Conservation (phyloP, 2,797 vertebrate genomes). For the Clarias fuscus region DNA sequence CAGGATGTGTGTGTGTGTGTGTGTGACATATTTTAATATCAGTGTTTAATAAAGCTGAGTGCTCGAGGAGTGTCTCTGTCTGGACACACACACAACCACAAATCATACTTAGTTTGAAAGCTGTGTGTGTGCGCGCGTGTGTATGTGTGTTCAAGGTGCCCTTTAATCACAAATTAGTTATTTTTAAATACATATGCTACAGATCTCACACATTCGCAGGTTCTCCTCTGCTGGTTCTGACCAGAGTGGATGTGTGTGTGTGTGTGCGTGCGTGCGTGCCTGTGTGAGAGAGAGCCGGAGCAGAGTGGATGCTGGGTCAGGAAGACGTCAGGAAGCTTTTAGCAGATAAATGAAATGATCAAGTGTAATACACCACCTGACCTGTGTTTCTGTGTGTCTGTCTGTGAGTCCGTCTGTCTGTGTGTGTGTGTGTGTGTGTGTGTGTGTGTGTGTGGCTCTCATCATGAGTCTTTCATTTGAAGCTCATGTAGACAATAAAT, state of each 20-base stretch:
- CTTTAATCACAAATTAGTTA: conserved; percentile 27
- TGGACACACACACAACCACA: conserved; percentile 41
- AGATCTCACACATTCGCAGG: neutral
- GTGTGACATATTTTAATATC: conserved; percentile 28
- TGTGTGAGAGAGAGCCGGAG: too few relatives aligned
- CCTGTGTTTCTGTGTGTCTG: too few relatives aligned
- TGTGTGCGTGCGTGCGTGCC: neutral
- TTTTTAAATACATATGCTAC: neutral
- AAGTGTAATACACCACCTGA: neutral
- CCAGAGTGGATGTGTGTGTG: too few relatives aligned
- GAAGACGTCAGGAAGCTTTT: neutral
- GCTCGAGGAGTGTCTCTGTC: conserved; percentile 68
- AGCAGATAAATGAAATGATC: neutral
- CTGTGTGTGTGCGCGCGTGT: neutral
- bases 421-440: neutral
- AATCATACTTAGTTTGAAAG: conserved; percentile 5
- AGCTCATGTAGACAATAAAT: too few relatives aligned
- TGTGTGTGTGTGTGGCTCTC: too few relatives aligned
- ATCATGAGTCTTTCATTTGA: too few relatives aligned
- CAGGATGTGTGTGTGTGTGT: neutral
- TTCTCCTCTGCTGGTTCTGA: neutral
- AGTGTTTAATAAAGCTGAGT: conserved; percentile 77
- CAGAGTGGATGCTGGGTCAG: too few relatives aligned
- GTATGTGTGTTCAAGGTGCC: conserved; percentile 50
- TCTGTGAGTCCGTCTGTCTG: neutral